phyloP scores from a whole-genome alignment of 2,888 invertebrate species.

The Callyntrura sp. region DNA sequence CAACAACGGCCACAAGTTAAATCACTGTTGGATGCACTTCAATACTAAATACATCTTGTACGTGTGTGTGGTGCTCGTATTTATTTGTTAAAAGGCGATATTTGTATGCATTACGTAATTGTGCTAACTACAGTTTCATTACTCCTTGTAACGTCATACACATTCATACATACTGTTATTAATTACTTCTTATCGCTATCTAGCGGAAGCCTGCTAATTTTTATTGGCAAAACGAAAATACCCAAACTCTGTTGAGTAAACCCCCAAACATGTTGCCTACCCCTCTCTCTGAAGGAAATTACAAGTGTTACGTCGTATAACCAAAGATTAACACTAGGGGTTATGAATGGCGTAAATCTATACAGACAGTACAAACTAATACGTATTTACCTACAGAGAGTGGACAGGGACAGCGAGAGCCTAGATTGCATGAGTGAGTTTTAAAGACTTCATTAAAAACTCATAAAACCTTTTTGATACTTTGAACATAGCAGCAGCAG shows the following conservation, averaged over 20 bases:
- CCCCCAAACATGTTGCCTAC: not conserved
- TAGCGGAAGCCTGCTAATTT: slow-evolving; percentile 69
- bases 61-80: not conserved
- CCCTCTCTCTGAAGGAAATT: not conserved
- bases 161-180: slow-evolving; percentile 26
- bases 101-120: slow-evolving; percentile 46
- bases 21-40: slow-evolving; percentile 6
- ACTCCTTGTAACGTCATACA: not conserved
- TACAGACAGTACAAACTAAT: not conserved
- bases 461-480: slow-evolving; percentile 34
- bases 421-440: slow-evolving; percentile 44
- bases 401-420: not conserved
- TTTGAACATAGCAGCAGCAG: slow-evolving; percentile 44
- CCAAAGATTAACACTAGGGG: too few species aligned
- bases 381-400: not conserved
- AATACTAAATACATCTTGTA: not conserved
- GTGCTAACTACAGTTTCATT: slow-evolving; percentile 65
- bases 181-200: slow-evolving; percentile 53
- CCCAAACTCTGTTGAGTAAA: not conserved
- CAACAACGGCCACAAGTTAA: not conserved
- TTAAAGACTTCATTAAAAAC: slow-evolving; percentile 62
- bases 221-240: slow-evolving; percentile 57
- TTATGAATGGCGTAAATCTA: not conserved
- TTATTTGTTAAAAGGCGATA: not conserved
- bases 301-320: not conserved